Percentiles rank a stretch among this genome's conserved stretches.
Evolutionary conservation across 2,113 vertebrate genomes (phyloP).

Genomic region (Pampusana beccarii): DNA sequence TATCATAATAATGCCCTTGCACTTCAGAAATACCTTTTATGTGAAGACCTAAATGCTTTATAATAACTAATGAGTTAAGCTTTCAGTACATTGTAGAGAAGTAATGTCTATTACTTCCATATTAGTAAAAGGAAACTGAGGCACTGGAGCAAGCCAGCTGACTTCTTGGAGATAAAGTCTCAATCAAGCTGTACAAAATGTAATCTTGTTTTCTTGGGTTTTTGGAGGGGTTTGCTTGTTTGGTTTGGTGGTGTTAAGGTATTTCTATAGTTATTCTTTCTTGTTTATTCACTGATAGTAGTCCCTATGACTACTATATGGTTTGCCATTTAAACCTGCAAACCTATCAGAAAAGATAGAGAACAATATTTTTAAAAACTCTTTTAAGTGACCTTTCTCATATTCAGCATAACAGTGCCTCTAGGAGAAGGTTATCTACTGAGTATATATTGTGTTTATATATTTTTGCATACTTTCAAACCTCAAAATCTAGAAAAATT

Average conservation of each 20-base stretch:
- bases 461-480: background rate
- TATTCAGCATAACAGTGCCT: background rate
- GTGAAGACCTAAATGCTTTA: background rate
- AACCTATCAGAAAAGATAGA: background rate
- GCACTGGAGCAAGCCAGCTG: background rate
- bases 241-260: background rate
- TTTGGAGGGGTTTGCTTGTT: accelerated
- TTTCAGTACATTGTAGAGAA: background rate
- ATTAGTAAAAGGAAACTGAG: conserved; percentile 11
- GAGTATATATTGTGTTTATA: background rate
- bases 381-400: background rate
- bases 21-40: conserved; percentile 21
- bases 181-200: background rate
- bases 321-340: background rate
- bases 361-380: background rate
- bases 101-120: background rate
- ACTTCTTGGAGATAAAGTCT: background rate
- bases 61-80: conserved; percentile 7
- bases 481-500: background rate
- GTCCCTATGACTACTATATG: background rate
- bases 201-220: background rate
- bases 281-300: background rate
- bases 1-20: background rate
- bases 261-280: background rate
- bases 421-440: background rate